Base-by-base conservation (phyloP, 2,888 invertebrate genomes). In the Cosmia pyralina region DNA sequence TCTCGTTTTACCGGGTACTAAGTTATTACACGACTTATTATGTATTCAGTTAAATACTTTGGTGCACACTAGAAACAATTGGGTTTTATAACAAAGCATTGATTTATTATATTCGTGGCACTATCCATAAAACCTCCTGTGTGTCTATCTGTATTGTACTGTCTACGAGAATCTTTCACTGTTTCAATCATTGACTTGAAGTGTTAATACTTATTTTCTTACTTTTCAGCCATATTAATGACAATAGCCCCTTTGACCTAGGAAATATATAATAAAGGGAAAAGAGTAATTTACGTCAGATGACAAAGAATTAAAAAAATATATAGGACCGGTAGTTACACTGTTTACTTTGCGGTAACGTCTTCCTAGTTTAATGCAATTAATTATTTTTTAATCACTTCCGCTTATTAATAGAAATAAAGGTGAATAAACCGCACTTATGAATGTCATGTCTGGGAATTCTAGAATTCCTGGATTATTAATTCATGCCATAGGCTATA, bases 361-460 rank as follows among this genome's bases (percentile, higher is more conserved):
- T 60, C 13, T 64, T 41, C 13, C 11, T 13, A 73, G 53, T 44
- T 28, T 52, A 57, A 46, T 10, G 57, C 41, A 64, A 2, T 57
- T 50, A 59, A 64, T 59, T 64, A 60, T 38, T 75, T 22, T 68
- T 15, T 28, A 48, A 52, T 75, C 4, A 28, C n/a, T 59, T 64
- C 28, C 10, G 15, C 34, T 74, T 55, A 13, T n/a, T 55, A 19
- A 63, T 48, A 48, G n/a, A 22, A 63, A 22, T 59, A 60, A 50
- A 19, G 8, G 19, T 38, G 38, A 78, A 75, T n/a, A 59, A 63
- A 80, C 34, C 48, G 53, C 28, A 64, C 34, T 53, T 63, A 19
- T 44, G 5, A n/a, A 46, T 48, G n/a, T 58, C 15, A 34, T 52
- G 4, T 38, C 38, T 38, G 38, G 4, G 38, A 38, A 5, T 38